phyloP scores from a whole-genome alignment of 1,140 invertebrate genomes.

The Heliconius nattereri region DNA sequence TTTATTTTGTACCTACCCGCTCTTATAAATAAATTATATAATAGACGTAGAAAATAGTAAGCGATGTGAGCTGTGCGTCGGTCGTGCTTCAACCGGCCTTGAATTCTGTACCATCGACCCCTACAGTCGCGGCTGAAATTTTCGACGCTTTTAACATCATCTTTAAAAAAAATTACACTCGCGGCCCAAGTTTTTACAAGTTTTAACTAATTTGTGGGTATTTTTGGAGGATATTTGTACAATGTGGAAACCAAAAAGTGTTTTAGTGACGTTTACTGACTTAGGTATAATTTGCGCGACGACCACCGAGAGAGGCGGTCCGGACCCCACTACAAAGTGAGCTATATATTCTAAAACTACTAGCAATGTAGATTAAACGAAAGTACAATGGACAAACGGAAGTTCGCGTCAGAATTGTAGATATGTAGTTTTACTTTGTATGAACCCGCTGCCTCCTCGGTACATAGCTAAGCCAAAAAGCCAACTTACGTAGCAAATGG shows the following conservation, averaged over 20 bases:
- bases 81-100: slow-evolving; percentile 47
- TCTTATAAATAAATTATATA: neutral
- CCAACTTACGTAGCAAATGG: slow-evolving; percentile 50
- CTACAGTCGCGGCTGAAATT: slow-evolving; percentile 15
- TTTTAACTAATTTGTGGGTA: slow-evolving; percentile 43
- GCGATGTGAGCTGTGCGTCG: slow-evolving; percentile 39
- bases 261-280: slow-evolving; percentile 50
- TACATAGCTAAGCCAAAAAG: slow-evolving; percentile 74
- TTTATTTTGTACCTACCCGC: neutral
- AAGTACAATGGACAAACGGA: neutral
- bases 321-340: neutral
- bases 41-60: slow-evolving; percentile 15
- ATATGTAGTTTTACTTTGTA: neutral
- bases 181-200: slow-evolving; percentile 39
- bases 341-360: neutral
- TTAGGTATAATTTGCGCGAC: slow-evolving; percentile 34
- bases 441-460: neutral
- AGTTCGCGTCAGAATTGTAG: neutral
- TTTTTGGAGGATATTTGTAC: slow-evolving; percentile 70
- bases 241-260: slow-evolving; percentile 71
- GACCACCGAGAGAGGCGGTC: slow-evolving; percentile 10
- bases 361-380: neutral
- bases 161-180: neutral
- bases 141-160: slow-evolving; percentile 40
- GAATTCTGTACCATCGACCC: slow-evolving; percentile 25